phyloP scores from a whole-genome alignment of 2,888 invertebrate species.

The Clunio marinus region DNA sequence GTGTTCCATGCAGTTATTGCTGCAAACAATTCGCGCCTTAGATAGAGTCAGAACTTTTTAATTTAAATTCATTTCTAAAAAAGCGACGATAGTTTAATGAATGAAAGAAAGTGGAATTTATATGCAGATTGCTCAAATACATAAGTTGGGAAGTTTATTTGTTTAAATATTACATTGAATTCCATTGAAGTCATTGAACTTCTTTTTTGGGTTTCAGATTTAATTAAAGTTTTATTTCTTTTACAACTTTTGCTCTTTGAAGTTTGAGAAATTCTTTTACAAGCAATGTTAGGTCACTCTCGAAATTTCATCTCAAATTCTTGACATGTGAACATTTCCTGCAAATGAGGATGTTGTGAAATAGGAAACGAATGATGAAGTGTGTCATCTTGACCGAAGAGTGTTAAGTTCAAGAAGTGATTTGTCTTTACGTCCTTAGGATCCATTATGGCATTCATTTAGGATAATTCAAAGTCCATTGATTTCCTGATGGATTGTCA shows the following conservation, averaged over 20 bases:
- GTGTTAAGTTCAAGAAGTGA: constrained; percentile 63
- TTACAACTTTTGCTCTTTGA: constrained; percentile 44
- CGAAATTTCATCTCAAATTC: constrained; percentile 48
- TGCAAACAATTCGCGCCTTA: too few species aligned
- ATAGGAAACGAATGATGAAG: constrained; percentile 79
- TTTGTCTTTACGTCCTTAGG: constrained; percentile 63
- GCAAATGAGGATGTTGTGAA: constrained; percentile 61
- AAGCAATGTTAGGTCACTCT: constrained; percentile 55
- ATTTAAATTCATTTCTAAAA: not conserved
- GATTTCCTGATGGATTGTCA: not conserved
- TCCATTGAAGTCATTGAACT: not conserved
- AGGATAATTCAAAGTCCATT: constrained; percentile 73
- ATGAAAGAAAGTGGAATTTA: not conserved
- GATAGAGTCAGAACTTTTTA: not conserved
- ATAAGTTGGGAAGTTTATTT: too few species aligned
- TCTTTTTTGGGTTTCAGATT: not conserved
- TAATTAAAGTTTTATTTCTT: constrained; percentile 21
- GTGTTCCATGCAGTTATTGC: too few species aligned
- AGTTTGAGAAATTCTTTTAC: constrained; percentile 59
- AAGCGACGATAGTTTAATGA: not conserved
- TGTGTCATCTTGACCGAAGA: constrained; percentile 75
- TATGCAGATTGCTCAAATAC: too few species aligned
- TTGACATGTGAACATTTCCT: constrained; percentile 54
- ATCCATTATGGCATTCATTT: constrained; percentile 70
- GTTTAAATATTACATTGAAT: too few species aligned